Evolutionary conservation across 2,113 vertebrate genomes (phyloP), one percentile per base, ranked within the genome.

Genomic region (Mus spicilegus): DNA sequence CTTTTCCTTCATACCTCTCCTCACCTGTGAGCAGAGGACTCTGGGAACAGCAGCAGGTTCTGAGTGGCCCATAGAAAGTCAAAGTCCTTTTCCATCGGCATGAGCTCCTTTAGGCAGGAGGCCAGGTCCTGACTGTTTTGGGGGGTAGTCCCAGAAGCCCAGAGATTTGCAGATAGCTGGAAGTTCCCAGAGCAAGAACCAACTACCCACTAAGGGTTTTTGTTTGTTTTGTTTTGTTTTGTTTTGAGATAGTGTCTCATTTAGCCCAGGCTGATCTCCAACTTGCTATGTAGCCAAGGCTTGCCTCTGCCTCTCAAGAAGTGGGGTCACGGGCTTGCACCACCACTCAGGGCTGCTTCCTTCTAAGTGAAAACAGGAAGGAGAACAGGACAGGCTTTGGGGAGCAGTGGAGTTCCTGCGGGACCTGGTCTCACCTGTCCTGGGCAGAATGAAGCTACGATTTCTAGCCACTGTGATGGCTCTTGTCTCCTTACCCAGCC

Each of bases 391-490:
- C 20, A 42, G n/a, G n/a, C 19, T 19, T 75, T 75, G n/a, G n/a
- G n/a, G 72, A 73, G n/a, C 72, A 11, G 72, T 39, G 39, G 3
- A 42, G 10, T 75, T 75, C 72, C n/a, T 75, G 20, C 9, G 26
- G 63, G 63, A 42, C 19, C 8, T 75, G 72, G 72, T 11, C 72
- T 8, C 4, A 24, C n/a, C n/a, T 24, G 19, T 75, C 72, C 72
- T 2, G n/a, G n/a, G n/a, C 19, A 75, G n/a, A 39, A 39, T 24
- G 0, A 9, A 75, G 19, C n/a, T 75, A 4, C 4, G 0, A 46
- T 49, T 16, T 76, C 42, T 46, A 76, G 75, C 42, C 13, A 49
- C 13, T 5, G 36, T 14, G 24, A 11, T 76, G 22, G 5, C 24
- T 28, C 24, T 7, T 76, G 39, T 28, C 39, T 76, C 22, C 42